Evolutionary conservation across 1,140 invertebrate species (phyloP).

Genomic region (Drosophila bocki): DNA sequence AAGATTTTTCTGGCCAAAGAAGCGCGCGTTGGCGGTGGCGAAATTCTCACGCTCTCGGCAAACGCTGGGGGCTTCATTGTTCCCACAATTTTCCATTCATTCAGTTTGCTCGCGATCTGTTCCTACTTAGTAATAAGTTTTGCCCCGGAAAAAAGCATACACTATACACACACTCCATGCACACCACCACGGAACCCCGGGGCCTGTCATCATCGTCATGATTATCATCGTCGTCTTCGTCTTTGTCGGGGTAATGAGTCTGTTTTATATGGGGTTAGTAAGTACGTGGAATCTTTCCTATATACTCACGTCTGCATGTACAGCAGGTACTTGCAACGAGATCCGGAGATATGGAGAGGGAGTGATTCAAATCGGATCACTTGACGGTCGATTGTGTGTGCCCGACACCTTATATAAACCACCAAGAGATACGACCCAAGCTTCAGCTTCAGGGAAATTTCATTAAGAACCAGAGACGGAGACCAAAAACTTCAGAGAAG

Average conservation of each 20-base stretch:
- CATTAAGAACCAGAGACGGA: slow-evolving; percentile 6
- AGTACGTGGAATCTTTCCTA: slow-evolving; percentile 43
- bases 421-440: not conserved
- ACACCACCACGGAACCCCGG: slow-evolving; percentile 3
- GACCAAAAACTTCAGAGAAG: not conserved
- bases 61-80: slow-evolving; percentile 58
- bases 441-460: slow-evolving; percentile 4
- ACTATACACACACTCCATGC: slow-evolving; percentile 14
- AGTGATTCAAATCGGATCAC: slow-evolving; percentile 37
- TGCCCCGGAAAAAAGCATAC: slow-evolving; percentile 51
- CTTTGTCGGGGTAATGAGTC: slow-evolving; percentile 58
- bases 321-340: slow-evolving; percentile 19
- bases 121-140: slow-evolving; percentile 79
- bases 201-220: slow-evolving; percentile 50
- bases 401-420: slow-evolving; percentile 16
- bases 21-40: slow-evolving; percentile 48
- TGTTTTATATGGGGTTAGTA: slow-evolving; percentile 68
- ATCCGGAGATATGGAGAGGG: not conserved
- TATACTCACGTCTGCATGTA: slow-evolving; percentile 29
- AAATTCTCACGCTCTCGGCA: slow-evolving; percentile 72
- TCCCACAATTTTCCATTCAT: slow-evolving; percentile 83
- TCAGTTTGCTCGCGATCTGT: slow-evolving; percentile 76
- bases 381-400: slow-evolving; percentile 35
- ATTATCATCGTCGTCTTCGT: slow-evolving; percentile 21
- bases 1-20: slow-evolving; percentile 15